Percentiles rank a stretch among this genome's conserved stretches.
phyloP scores from a whole-genome alignment of 2,113 vertebrate species.

The Petaurus breviceps region DNA sequence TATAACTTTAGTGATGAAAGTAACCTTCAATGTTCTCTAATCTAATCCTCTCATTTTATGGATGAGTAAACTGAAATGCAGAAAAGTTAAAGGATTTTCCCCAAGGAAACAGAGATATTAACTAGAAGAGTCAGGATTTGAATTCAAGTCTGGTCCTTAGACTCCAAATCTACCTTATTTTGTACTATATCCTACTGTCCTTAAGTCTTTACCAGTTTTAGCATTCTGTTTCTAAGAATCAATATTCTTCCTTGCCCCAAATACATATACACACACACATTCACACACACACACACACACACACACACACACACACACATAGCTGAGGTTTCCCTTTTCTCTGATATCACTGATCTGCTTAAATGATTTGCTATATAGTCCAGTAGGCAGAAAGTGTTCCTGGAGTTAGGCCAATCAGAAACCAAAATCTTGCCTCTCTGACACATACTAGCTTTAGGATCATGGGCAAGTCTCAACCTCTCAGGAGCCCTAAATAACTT shows the following conservation, averaged over 20 bases:
- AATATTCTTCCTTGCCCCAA: background rate
- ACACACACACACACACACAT: no score
- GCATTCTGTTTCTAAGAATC: background rate
- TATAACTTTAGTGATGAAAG: background rate
- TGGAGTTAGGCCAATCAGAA: background rate
- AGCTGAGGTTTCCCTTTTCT: background rate
- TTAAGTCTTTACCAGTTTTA: background rate
- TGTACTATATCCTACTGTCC: background rate
- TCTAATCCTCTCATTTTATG: background rate
- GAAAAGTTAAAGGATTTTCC: background rate
- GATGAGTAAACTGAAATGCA: background rate
- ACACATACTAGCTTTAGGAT: background rate
- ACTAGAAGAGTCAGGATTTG: background rate
- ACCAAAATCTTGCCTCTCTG: background rate
- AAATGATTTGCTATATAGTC: background rate
- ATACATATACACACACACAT: background rate
- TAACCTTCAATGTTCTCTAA: background rate
- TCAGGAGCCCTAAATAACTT: background rate
- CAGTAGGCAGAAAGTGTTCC: background rate
- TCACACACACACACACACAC: background rate
- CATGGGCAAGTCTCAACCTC: background rate
- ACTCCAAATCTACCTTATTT: background rate
- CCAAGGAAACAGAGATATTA: background rate
- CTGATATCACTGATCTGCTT: background rate
- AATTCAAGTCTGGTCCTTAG: background rate